A percentile compares a stretch with the other conserved stretches of the same genome.
Conservation (phyloP, 2,888 invertebrate genomes). For the Galerucella calmariensis region DNA sequence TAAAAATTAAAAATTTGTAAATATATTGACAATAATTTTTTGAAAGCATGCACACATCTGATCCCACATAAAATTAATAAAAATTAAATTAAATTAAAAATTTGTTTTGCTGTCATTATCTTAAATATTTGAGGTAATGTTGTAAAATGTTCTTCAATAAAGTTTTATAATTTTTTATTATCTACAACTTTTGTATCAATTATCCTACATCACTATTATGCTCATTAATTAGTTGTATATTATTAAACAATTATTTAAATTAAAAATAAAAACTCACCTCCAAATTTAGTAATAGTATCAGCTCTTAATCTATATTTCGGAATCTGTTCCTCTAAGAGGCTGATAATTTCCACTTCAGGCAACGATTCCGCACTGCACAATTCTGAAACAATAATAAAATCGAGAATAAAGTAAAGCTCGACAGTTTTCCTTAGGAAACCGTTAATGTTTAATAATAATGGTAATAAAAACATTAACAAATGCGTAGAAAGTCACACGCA, state of each 20-base stretch:
- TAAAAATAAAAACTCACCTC: conserved; percentile 71
- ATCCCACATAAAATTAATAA: too few relatives aligned
- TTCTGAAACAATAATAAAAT: conserved; percentile 70
- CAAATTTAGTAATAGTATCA: conserved; percentile 92
- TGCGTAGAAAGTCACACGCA: conserved; percentile 8
- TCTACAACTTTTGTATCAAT: too few relatives aligned
- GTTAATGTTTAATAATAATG: conserved; percentile 10
- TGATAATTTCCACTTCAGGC: conserved; percentile 96
- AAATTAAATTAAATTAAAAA: too few relatives aligned
- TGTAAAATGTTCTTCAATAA: too few relatives aligned
- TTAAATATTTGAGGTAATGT: too few relatives aligned
- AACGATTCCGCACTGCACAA: conserved; percentile 92
- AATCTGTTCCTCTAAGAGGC: conserved; percentile 93
- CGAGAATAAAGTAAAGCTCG: conserved; percentile 17
- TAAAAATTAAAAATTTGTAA: too few relatives aligned
- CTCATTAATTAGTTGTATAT: too few relatives aligned
- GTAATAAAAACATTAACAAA: not conserved
- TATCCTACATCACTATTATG: too few relatives aligned
- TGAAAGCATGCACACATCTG: too few relatives aligned
- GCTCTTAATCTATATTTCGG: conserved; percentile 94
- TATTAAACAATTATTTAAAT: not conserved
- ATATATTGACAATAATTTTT: too few relatives aligned
- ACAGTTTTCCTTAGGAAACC: not conserved
- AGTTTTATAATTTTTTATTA: too few relatives aligned
- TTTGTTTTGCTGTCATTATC: too few relatives aligned